A percentile compares a stretch with the other conserved stretches of the same genome.
Conservation (phyloP, 2,797 vertebrate species). For the Chrosomus eos region DNA sequence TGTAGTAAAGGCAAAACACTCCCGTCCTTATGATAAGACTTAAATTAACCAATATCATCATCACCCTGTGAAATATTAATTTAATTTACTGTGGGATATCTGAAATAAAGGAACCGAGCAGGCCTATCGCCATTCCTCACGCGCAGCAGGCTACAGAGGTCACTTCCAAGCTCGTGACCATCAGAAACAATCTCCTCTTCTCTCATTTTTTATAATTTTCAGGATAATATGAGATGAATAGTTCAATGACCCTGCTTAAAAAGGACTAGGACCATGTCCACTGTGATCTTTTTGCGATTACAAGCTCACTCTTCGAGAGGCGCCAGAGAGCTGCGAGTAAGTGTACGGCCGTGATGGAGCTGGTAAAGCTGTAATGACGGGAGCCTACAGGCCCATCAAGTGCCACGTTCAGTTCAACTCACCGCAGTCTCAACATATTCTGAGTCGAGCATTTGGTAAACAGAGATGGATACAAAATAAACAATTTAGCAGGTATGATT, state of each 20-base stretch:
- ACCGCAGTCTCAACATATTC: constrained; percentile 5
- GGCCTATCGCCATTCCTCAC: neutral
- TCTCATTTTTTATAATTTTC: constrained; percentile 55
- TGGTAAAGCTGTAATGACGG: neutral
- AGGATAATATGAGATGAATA: constrained; percentile 59
- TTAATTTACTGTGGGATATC: neutral
- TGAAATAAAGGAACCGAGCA: neutral
- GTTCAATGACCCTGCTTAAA: constrained; percentile 55
- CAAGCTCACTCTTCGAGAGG: constrained; percentile 87
- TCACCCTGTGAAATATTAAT: neutral
- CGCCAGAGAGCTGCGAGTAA: constrained; percentile 88
- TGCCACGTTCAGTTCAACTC: constrained; percentile 36
- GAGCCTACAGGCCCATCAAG: neutral
- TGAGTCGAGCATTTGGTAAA: neutral
- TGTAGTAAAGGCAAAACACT: neutral
- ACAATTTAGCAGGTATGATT: neutral
- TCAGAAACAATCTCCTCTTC: constrained; percentile 54
- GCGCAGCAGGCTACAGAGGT: neutral
- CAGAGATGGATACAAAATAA: neutral
- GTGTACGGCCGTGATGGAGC: constrained; percentile 60
- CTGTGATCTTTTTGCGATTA: constrained; percentile 76
- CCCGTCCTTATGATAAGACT: neutral
- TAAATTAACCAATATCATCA: neutral
- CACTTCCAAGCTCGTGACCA: constrained; percentile 54
- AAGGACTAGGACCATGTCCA: constrained; percentile 60